Conservation (phyloP, 1,140 invertebrate species). For the Amyelois transitella region DNA sequence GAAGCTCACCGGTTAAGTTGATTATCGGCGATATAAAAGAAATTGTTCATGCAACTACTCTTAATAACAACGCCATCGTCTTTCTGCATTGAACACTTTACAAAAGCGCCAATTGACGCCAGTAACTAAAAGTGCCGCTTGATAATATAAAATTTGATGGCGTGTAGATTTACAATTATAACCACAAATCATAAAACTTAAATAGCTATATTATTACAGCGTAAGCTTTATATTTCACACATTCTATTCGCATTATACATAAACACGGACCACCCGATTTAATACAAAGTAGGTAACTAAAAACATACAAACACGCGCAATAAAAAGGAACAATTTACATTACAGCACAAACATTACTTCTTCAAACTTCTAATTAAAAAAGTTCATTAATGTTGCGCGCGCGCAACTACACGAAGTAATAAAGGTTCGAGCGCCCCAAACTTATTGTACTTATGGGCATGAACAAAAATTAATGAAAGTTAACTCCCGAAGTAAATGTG, state of each 20-base stretch:
- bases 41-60: not conserved
- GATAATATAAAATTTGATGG: too few species aligned
- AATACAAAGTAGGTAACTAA: too few species aligned
- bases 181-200: too few species aligned
- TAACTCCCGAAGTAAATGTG: conserved; percentile 3
- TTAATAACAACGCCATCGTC: too few species aligned
- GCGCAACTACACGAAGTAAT: not conserved
- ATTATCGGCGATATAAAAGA: not conserved
- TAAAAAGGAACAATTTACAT: not conserved
- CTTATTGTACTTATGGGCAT: conserved; percentile 5
- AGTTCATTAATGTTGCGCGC: not conserved
- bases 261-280: too few species aligned
- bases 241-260: too few species aligned
- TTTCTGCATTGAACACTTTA: too few species aligned
- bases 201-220: too few species aligned
- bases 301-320: not conserved
- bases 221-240: too few species aligned
- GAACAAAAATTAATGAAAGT: conserved; percentile 1
- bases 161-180: too few species aligned
- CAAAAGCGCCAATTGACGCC: too few species aligned
- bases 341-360: not conserved
- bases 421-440: not conserved
- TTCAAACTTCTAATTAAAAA: not conserved
- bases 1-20: not conserved
- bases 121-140: too few species aligned